Conservation (phyloP, 2,113 vertebrate genomes). For the pig (Sus scrofa) region T2T-Sscrofa CM000824.6:73595001-73595500, state of each 20-base stretch:
- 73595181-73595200: not conserved
- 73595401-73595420: too few species aligned
- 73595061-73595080: not conserved
- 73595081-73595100: not conserved
- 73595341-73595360: accelerated
- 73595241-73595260: not conserved
- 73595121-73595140: not conserved
- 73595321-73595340: not conserved
- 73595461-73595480: not conserved
- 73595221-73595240: not conserved
- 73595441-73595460: accelerated
- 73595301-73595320: not conserved
- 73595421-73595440: not conserved
- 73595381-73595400: not conserved
- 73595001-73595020: too few species aligned
- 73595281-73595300: not conserved
- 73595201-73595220: not conserved
- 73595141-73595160: not conserved
- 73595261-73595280: not conserved
- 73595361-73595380: accelerated
- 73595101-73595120: not conserved
- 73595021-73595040: not conserved
- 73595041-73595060: not conserved
- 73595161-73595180: not conserved
- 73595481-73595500: not conserved